These are phyloP conservation scores for Paelopatides confundens DNA, from an alignment of 53 echinoderm and acorn worm genomes.

Conservation along the genomic window DNA sequence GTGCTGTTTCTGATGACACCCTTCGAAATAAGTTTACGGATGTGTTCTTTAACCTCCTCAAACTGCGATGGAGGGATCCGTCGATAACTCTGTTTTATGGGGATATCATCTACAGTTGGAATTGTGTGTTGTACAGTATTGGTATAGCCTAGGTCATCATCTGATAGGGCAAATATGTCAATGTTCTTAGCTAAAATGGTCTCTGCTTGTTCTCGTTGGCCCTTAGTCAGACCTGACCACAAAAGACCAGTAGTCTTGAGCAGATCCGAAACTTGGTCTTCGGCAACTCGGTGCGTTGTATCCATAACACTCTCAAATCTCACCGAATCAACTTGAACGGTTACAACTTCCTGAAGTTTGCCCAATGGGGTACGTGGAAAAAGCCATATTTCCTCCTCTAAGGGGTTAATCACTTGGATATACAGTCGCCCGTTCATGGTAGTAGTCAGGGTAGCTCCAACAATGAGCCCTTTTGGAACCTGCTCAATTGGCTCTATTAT, in stretches of 20 bases:
- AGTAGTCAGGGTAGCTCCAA: neutral
- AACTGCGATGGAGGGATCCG: constrained; percentile 60
- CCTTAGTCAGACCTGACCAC: neutral
- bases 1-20: constrained; percentile 54
- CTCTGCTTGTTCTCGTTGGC: neutral
- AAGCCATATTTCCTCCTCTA: neutral
- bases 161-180: neutral
- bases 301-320: neutral
- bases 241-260: neutral
- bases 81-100: constrained; percentile 24
- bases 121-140: neutral
- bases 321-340: neutral
- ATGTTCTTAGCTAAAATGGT: neutral
- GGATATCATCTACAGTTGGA: neutral
- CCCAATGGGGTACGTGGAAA: neutral
- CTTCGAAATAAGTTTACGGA: constrained; percentile 29
- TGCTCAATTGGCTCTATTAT: constrained; percentile 21
- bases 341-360: neutral
- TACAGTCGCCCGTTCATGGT: neutral
- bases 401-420: constrained; percentile 28
- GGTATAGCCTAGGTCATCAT: constrained; percentile 9
- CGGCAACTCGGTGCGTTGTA: no score
- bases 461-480: neutral
- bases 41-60: constrained; percentile 61
- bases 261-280: neutral